Conservation (phyloP, 2,888 invertebrate genomes). For the Diaphora mendica region DNA sequence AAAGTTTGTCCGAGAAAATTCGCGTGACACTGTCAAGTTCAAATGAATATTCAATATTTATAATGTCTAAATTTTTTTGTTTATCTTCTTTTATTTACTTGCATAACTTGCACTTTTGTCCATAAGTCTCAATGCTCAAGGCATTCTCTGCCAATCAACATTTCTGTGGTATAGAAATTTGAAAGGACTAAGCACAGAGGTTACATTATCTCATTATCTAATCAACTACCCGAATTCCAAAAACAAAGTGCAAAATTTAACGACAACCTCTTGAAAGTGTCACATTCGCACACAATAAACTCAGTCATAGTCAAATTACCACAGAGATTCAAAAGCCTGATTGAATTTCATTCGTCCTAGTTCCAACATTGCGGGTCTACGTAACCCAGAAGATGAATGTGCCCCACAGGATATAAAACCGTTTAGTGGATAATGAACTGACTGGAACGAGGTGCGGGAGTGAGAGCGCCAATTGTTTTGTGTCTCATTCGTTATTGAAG, state of each 20-base stretch:
- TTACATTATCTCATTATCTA: too few relatives aligned
- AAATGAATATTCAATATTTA: too few relatives aligned
- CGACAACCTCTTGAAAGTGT: not conserved
- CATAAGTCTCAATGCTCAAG: too few relatives aligned
- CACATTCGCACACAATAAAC: not conserved
- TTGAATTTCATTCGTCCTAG: constrained; percentile 37
- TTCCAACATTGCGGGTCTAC: constrained; percentile 33
- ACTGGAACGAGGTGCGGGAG: constrained; percentile 41
- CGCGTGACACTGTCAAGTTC: too few relatives aligned
- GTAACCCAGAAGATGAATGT: constrained; percentile 36
- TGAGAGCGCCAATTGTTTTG: constrained; percentile 47
- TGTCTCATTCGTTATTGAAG: constrained; percentile 35
- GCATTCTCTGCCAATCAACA: too few relatives aligned
- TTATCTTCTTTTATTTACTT: too few relatives aligned
- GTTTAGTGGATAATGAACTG: constrained; percentile 52
- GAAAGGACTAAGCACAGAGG: too few relatives aligned
- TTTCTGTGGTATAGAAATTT: too few relatives aligned
- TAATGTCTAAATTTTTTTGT: too few relatives aligned
- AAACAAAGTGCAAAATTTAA: not conserved
- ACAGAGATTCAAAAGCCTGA: constrained; percentile 23
- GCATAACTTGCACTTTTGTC: too few relatives aligned
- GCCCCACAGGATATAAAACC: constrained; percentile 50
- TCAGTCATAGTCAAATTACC: constrained; percentile 7
- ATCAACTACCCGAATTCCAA: not conserved
- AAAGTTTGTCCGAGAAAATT: too few relatives aligned